Base-by-base conservation (phyloP, 2,888 invertebrate genomes). In the Cheilosia vulpina region DNA sequence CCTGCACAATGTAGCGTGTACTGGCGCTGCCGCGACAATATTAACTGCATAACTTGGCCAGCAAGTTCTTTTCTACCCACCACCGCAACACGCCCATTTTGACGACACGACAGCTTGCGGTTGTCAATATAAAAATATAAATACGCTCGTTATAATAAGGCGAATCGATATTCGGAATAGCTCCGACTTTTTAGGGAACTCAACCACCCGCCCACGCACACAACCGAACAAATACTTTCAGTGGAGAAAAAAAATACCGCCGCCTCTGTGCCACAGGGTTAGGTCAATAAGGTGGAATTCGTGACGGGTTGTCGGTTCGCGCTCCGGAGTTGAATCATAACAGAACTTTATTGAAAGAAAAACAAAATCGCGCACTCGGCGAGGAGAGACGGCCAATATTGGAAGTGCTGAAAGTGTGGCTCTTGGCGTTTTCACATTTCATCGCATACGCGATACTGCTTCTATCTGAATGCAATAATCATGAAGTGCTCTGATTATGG, bases 401-500 rank as follows among this genome's bases (percentile, higher is more conserved):
- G 34, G 34, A 63, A 77, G 66, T 53, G 24, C 38, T 24, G 55
- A 24, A 27, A 24, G 53, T 21, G 13, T 50, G 24, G 15, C 17
- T 53, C 24, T 13, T 45, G 66, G 53, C 21, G 50, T 71, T 60
- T 71, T 19, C 34, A n/a, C 58, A 34, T 34, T 47, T 21, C 60
- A 41, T 69, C 27, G 41, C 43, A 45, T 13, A 27, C 17, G 57
- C 41, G 31, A 41, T 47, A 34, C 38, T 38, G 11, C 27, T 17
- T 41, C 38, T 21, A 19, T 9, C 19, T 38, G 11, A 13, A 19
- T 15, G 55, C 62, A 83, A 63, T 53, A 79, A 52, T 53, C 65
- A 73, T 71, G 68, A 65, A 73, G 63, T 68, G 68, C 50, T 73
- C 68, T 63, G 77, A 72, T 77, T 78, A 60, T 69, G 45, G 58